These are phyloP conservation scores for Anoura caudifer DNA, from an alignment of 2,113 vertebrate species.

Conservation along the genomic window DNA sequence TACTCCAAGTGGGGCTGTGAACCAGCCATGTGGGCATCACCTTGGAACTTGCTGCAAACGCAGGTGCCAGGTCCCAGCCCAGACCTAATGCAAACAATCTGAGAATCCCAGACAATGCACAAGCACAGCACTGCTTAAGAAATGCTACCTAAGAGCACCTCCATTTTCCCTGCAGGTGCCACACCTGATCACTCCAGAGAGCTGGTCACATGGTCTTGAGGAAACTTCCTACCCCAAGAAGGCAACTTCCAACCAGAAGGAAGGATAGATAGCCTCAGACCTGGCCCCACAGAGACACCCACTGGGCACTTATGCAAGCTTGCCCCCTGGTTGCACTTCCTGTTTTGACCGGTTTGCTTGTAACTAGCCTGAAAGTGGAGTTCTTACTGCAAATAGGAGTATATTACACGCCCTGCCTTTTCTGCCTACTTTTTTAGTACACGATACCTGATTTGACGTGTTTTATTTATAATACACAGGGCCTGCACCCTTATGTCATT, in stretches of 20 bases:
- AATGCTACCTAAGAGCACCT: neutral
- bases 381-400: neutral
- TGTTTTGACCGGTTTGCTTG: neutral
- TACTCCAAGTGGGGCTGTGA: neutral
- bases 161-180: neutral
- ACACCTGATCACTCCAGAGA: neutral
- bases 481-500: neutral
- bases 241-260: neutral
- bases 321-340: neutral
- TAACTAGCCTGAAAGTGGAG: neutral
- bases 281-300: neutral
- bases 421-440: neutral
- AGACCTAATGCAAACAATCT: neutral
- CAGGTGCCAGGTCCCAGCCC: neutral
- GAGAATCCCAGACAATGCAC: neutral
- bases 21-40: neutral
- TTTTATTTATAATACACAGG: neutral
- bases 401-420: neutral
- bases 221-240: neutral
- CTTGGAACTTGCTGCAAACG: neutral
- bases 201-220: neutral
- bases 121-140: neutral
- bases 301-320: fast-evolving
- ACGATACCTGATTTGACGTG: neutral
- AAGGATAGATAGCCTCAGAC: neutral